Conservation (phyloP, 2,797 vertebrate species). For the Poeciliopsis gracilis region DNA sequence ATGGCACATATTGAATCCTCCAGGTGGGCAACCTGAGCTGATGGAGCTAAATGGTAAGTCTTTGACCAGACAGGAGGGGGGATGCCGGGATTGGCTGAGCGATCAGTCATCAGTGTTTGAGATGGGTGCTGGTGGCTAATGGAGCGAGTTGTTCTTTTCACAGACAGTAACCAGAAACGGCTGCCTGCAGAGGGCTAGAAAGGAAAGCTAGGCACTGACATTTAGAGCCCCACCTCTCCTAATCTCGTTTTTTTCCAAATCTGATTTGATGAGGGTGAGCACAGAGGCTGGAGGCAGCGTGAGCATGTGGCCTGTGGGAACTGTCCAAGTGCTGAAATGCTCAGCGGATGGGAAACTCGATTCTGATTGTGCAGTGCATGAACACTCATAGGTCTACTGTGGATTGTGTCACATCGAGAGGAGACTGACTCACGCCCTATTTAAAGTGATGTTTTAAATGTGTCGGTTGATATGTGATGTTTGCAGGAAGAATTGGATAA, state of each 20-base stretch:
- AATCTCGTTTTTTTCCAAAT: conserved; percentile 61
- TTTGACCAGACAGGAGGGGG: conserved; percentile 33
- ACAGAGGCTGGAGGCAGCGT: neutral
- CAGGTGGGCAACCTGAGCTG: conserved; percentile 70
- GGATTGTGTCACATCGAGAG: conserved; percentile 1
- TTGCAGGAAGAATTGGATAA: conserved; percentile 14
- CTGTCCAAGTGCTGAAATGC: conserved; percentile 60
- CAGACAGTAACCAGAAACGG: conserved; percentile 64
- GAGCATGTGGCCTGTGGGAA: conserved; percentile 7
- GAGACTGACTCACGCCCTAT: conserved; percentile 15
- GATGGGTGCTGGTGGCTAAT: conserved; percentile 59
- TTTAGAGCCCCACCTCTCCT: conserved; percentile 52
- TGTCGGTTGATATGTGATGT: conserved; percentile 8
- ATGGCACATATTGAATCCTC: conserved; percentile 65
- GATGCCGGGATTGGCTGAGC: conserved; percentile 4
- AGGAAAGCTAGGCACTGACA: conserved; percentile 66
- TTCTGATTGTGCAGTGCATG: neutral
- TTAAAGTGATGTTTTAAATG: conserved; percentile 1
- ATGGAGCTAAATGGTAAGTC: conserved; percentile 42
- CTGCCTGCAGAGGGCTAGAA: conserved; percentile 46
- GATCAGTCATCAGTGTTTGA: conserved; percentile 56
- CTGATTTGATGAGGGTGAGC: conserved; percentile 49
- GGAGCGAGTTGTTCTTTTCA: conserved; percentile 63
- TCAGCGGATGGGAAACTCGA: neutral
- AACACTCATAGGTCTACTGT: neutral